phyloP scores from a whole-genome alignment of 2,113 vertebrate genomes.

The Sebastes schlegelii region DNA sequence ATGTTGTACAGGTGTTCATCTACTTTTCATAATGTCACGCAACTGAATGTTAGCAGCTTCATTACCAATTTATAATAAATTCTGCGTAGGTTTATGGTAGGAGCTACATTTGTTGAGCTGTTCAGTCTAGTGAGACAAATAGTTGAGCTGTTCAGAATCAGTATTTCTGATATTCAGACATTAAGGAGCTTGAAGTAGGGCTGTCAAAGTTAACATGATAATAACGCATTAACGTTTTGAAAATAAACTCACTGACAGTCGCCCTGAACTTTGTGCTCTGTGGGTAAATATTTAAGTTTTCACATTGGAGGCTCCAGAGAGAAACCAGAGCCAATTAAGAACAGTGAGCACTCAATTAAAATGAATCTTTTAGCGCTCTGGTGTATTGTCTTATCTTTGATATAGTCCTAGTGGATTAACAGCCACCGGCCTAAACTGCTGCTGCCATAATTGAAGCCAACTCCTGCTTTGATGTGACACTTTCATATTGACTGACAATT shows the following conservation, averaged over 20 bases:
- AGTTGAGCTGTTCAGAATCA: no score
- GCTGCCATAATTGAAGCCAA: conserved; percentile 25
- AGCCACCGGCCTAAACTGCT: conserved; percentile 22
- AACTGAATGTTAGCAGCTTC: no score
- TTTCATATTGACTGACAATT: conserved; percentile 31
- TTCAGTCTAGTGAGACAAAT: not conserved
- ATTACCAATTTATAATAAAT: not conserved
- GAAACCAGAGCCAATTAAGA: conserved; percentile 27
- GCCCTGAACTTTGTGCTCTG: not conserved
- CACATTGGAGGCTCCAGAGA: not conserved
- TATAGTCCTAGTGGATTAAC: conserved; percentile 29
- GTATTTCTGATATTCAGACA: no score
- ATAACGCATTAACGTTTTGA: not conserved
- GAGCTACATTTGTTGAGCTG: not conserved
- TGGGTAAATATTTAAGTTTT: conserved; percentile 42
- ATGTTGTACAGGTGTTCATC: not conserved
- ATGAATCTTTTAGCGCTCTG: conserved; percentile 12
- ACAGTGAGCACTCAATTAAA: conserved; percentile 22
- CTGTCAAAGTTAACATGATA: no score
- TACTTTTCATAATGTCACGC: no score
- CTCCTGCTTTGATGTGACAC: conserved; percentile 30
- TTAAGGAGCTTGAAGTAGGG: no score
- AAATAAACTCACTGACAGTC: conserved; percentile 4
- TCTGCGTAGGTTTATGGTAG: not conserved
- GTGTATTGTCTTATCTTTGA: conserved; percentile 47